A percentile compares a stretch with the other conserved stretches of the same genome.
Conservation (phyloP, 2,888 invertebrate genomes). For the Melanotus villosus region DNA sequence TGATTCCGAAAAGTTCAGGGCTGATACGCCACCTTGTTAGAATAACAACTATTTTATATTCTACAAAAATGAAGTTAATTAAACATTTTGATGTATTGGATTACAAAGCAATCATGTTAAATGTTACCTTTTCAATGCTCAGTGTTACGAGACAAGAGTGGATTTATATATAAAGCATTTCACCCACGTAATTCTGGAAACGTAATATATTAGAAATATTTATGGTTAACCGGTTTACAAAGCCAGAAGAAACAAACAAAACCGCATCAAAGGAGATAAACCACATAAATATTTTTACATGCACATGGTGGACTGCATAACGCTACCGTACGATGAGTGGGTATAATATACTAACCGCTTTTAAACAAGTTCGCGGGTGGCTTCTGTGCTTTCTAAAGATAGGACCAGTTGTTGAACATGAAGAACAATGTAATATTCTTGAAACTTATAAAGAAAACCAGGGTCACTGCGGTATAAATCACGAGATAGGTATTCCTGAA, state of each 20-base stretch:
- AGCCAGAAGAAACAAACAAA: constrained; percentile 17
- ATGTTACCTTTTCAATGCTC: no score
- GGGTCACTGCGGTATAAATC: not conserved
- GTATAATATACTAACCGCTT: no score
- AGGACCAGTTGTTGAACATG: not conserved
- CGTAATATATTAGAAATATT: constrained; percentile 18
- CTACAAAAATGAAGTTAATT: no score
- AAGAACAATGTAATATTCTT: no score
- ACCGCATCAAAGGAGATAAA: not conserved
- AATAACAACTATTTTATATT: no score
- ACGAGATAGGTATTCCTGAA: not conserved
- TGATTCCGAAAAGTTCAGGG: no score
- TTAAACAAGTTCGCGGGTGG: not conserved
- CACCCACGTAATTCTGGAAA: constrained; percentile 9
- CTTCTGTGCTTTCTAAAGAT: not conserved
- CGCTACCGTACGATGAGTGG: no score
- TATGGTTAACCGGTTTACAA: constrained; percentile 15
- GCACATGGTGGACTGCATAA: not conserved
- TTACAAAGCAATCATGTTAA: no score
- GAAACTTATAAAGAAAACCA: not conserved
- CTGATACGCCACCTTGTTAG: no score
- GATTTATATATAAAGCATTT: not conserved
- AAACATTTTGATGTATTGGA: no score
- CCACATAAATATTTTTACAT: constrained; percentile 14
- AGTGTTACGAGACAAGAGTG: not conserved